Evolutionary conservation across 2,797 vertebrate genomes (phyloP), one percentile per base, ranked within the genome.

Genomic region (Acipenser ruthenus): DNA sequence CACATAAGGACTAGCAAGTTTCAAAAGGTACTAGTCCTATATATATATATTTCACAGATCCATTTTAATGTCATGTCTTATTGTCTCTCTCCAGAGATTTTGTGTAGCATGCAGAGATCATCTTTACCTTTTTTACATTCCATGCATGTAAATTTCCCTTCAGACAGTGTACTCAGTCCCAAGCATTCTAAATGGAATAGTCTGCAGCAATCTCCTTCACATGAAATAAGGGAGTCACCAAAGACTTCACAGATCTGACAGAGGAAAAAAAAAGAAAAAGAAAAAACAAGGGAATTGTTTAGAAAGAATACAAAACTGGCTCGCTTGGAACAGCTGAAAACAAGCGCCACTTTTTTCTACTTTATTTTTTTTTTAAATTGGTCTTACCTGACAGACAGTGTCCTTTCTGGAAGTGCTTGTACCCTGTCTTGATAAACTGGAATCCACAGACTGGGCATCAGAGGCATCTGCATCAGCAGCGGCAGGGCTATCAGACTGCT

Each of bases 371-470:
- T 37, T 37, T 4, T 1, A 1, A 37, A 37, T 12, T 60, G 66
- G n/a, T 49, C 83, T 79, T 75, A 99, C 97, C 93, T 97, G 94
- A 79, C 97, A 99, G 56, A 99, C 93, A 0, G 89, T 91, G 83
- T 99, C 96, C 77, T 91, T 95, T 78, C 90, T 97, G 75, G 77
- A 91, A 0, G 84, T 82, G 70, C 84, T 87, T 73, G 85, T 71
- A 69, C 93, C 92, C 83, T 95, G 94, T 71, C 93, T 88, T 12
- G 96, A 99, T 62, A 95, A 73, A 67, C 90, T 94, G 0, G 95
- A 98, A 77, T 98, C 95, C 74, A 98, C 89, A 0, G 96, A 98
- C 81, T 97, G 95, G 60, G 91, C 95, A 6, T 98, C 97, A 0
- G 96, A 99, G 61, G 89, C 89, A 0, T 98, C 96, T 0, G 92